Evolutionary conservation across 2,888 invertebrate genomes (phyloP).

Genomic region (Thymelicus sylvestris): DNA sequence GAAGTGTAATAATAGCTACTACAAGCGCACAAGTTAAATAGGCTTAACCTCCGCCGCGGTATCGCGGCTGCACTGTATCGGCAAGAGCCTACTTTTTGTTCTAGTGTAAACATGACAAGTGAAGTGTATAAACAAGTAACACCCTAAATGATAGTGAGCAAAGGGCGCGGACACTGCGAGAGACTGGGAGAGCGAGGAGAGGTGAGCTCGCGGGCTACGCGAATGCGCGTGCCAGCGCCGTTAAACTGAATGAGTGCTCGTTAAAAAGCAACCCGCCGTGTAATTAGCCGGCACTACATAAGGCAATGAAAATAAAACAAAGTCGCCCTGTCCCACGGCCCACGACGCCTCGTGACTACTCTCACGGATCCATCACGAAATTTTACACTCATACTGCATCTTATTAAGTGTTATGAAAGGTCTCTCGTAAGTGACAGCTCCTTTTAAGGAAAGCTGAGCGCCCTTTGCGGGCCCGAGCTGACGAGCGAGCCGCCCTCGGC

Average conservation of each 20-base stretch:
- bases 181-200: background rate
- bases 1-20: no score
- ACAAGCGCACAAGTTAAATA: background rate
- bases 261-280: constrained; percentile 73
- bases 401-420: constrained; percentile 80
- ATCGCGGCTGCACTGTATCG: no score
- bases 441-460: constrained; percentile 66
- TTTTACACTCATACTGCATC: constrained; percentile 73
- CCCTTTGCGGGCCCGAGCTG: constrained; percentile 52
- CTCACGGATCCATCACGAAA: constrained; percentile 78
- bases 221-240: constrained; percentile 62
- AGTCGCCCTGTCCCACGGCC: constrained; percentile 70
- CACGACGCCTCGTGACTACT: constrained; percentile 73
- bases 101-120: no score
- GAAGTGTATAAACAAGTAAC: background rate
- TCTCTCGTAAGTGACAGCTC: constrained; percentile 69
- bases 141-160: no score
- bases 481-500: constrained; percentile 43
- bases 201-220: constrained; percentile 29
- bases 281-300: constrained; percentile 70
- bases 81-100: no score
- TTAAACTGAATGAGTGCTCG: constrained; percentile 74
- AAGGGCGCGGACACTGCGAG: background rate
- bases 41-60: no score
- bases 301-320: constrained; percentile 68